Percentiles rank a stretch among this genome's conserved stretches.
These are phyloP conservation scores for Sandelia bainsii DNA, from an alignment of 2,797 vertebrate genomes.

Conservation along the genomic window DNA sequence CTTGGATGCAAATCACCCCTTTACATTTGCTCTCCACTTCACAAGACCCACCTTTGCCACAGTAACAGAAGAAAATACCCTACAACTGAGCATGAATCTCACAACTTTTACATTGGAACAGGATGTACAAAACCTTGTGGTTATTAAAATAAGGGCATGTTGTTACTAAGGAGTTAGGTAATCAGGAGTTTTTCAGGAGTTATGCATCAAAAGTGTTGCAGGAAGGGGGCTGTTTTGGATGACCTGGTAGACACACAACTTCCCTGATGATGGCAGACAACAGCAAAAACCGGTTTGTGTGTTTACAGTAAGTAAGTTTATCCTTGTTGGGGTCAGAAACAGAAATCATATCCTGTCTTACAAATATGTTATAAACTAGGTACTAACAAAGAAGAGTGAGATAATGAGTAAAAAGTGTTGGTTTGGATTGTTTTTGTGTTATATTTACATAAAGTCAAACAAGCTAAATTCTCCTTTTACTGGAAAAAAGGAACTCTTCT, in stretches of 20 bases:
- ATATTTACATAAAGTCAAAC: not conserved
- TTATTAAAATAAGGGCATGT: not conserved
- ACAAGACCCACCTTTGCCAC: constrained; percentile 4
- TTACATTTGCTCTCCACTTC: constrained; percentile 10
- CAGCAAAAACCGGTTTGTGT: constrained; percentile 54
- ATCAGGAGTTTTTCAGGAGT: not conserved
- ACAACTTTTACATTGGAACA: not conserved
- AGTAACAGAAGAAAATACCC: not conserved
- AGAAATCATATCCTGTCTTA: constrained; percentile 1
- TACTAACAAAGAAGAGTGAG: not conserved
- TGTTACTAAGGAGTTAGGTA: not conserved
- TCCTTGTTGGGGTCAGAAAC: constrained; percentile 18
- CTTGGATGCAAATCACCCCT: constrained; percentile 60
- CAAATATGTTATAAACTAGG: not conserved
- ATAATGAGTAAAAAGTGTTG: not conserved
- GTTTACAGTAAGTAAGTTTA: constrained; percentile 49
- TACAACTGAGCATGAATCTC: not conserved
- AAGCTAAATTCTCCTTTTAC: not conserved
- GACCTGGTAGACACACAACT: constrained; percentile 12
- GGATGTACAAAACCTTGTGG: too few species aligned
- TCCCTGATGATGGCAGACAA: not conserved
- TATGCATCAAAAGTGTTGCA: not conserved
- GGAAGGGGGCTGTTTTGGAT: not conserved
- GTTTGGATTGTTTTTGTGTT: not conserved
- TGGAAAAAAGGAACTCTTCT: not conserved